Conservation (phyloP, 2,113 vertebrate genomes). For the Excalfactoria chinensis region DNA sequence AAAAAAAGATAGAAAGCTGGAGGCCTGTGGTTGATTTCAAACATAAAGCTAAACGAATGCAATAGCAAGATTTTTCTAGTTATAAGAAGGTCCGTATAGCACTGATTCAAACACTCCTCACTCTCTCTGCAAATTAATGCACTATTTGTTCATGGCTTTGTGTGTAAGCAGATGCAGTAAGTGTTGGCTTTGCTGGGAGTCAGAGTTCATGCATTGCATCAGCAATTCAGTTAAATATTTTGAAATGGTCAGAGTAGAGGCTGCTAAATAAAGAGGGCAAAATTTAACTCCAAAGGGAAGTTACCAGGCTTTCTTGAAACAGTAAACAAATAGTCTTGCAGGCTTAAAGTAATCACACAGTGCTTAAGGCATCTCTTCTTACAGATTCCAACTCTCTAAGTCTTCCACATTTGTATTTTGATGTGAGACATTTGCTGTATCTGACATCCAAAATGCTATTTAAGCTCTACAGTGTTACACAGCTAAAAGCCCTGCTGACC, state of each 20-base stretch:
- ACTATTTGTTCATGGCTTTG: neutral
- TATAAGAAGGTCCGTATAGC: neutral
- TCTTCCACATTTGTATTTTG: neutral
- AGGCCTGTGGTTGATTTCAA: neutral
- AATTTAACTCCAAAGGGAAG: neutral
- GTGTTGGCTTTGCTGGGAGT: conserved; percentile 4
- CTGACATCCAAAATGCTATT: neutral
- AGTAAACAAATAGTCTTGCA: neutral
- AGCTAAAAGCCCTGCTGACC: neutral
- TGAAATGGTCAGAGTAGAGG: neutral
- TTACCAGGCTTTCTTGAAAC: neutral
- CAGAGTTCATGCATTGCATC: neutral
- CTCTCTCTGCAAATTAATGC: neutral
- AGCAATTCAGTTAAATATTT: conserved; percentile 13
- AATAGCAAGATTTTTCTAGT: neutral
- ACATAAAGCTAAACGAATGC: neutral
- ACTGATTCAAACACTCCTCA: neutral
- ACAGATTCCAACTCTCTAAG: neutral
- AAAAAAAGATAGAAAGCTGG: neutral
- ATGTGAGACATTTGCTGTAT: neutral
- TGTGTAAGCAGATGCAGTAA: conserved; percentile 9
- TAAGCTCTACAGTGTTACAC: neutral
- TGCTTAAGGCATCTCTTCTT: neutral
- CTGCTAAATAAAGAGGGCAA: neutral
- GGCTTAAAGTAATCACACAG: neutral